Percentiles rank a stretch among this genome's conserved stretches.
Evolutionary conservation across 2,113 vertebrate genomes (phyloP).

Genomic region (Eonycteris spelaea): DNA sequence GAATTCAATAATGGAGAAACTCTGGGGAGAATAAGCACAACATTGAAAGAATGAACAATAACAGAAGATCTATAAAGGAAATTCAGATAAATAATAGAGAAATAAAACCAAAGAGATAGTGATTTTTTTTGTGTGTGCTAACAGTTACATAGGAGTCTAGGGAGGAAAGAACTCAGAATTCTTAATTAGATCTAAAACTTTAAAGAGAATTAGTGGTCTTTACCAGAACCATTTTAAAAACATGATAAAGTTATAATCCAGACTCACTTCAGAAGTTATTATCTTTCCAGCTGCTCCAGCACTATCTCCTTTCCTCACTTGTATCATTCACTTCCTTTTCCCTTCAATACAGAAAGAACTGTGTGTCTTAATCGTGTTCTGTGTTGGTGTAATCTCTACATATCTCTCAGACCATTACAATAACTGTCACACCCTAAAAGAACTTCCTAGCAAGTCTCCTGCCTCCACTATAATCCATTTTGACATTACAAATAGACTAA

Average conservation of each 20-base stretch:
- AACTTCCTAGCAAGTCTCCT: neutral
- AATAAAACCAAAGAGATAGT: neutral
- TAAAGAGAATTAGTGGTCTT: neutral
- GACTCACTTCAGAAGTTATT: neutral
- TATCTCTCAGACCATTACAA: neutral
- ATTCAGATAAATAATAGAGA: neutral
- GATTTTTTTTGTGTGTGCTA: neutral
- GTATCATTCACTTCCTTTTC: neutral
- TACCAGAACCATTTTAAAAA: neutral
- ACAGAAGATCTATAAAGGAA: neutral
- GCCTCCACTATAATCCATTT: neutral
- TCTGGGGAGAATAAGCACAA: neutral
- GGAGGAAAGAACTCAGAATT: neutral
- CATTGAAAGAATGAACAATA: neutral
- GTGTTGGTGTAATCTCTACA: neutral
- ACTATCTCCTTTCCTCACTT: neutral
- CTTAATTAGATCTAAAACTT: neutral
- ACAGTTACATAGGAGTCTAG: neutral
- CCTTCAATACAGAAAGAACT: neutral
- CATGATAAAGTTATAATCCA: neutral
- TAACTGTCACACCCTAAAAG: neutral
- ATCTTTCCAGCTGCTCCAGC: neutral
- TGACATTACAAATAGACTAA: neutral
- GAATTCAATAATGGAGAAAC: neutral
- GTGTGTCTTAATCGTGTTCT: neutral